phyloP scores from a whole-genome alignment of 2,888 invertebrate genomes.

The Dexiosoma caninum region DNA sequence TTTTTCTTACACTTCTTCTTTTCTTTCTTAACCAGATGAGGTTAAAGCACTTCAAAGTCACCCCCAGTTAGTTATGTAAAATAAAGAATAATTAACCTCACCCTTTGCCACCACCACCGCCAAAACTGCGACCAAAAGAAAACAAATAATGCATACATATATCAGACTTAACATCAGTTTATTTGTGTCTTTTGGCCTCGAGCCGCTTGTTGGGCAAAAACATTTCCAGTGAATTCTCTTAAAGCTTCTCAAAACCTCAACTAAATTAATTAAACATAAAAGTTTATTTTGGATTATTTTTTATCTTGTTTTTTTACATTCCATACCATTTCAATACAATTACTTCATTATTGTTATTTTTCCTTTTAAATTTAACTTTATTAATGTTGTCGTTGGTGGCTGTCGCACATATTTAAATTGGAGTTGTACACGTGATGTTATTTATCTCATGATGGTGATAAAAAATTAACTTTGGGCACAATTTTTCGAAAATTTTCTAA shows the following conservation, averaged over 20 bases:
- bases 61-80: background rate
- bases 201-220: background rate
- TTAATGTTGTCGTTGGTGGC: background rate
- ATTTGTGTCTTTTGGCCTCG: background rate
- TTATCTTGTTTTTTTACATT: conserved; percentile 11
- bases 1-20: background rate
- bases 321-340: conserved; percentile 29
- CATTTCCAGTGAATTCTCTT: background rate
- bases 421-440: background rate
- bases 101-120: background rate
- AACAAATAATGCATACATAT: no score
- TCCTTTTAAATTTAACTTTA: conserved; percentile 20
- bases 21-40: background rate
- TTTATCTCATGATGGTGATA: no score
- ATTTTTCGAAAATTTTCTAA: no score
- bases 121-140: no score
- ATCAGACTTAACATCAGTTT: background rate
- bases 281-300: conserved; percentile 16
- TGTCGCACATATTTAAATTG: background rate
- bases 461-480: no score
- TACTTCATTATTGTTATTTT: conserved; percentile 14
- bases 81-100: background rate
- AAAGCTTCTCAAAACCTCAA: conserved; percentile 33
- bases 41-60: background rate
- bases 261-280: conserved; percentile 56